A percentile compares a stretch with the other conserved stretches of the same genome.
Conservation (phyloP, 2,113 vertebrate genomes). For the Syngnathus typhle region DNA sequence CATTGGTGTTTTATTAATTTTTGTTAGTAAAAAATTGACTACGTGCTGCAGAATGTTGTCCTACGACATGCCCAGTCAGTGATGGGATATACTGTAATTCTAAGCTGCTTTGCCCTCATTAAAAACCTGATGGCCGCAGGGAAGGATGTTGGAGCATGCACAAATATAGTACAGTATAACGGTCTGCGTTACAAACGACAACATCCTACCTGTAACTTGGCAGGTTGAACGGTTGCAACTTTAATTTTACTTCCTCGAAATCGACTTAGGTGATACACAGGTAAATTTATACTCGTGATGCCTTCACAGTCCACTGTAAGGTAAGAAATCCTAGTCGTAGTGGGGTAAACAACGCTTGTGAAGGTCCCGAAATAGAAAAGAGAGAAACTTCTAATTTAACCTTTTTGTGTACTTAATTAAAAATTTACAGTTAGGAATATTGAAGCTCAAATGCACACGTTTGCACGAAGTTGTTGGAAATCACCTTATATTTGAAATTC, state of each 20-base stretch:
- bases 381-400: background rate
- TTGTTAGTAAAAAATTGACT: constrained; percentile 9
- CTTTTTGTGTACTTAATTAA: background rate
- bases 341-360: too few relatives aligned
- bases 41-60: constrained; percentile 16
- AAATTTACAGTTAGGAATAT: background rate
- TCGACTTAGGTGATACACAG: constrained; percentile 39
- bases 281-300: constrained; percentile 30
- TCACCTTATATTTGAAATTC: background rate
- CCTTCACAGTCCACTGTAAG: constrained; percentile 27
- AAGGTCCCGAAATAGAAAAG: background rate
- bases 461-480: background rate
- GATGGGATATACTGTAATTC: constrained; percentile 49
- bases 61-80: constrained; percentile 18
- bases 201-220: constrained; percentile 37
- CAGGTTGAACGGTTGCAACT: background rate
- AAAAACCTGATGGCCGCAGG: constrained; percentile 40
- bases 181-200: background rate
- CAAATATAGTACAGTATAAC: constrained; percentile 22
- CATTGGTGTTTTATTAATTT: background rate
- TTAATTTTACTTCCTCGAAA: constrained; percentile 38
- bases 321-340: background rate
- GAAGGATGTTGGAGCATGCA: constrained; percentile 20
- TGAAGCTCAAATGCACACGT: background rate
- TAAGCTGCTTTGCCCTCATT: constrained; percentile 72